Base-by-base conservation (phyloP, 2,797 vertebrate species). In the Gymnopithys bicolor region DNA sequence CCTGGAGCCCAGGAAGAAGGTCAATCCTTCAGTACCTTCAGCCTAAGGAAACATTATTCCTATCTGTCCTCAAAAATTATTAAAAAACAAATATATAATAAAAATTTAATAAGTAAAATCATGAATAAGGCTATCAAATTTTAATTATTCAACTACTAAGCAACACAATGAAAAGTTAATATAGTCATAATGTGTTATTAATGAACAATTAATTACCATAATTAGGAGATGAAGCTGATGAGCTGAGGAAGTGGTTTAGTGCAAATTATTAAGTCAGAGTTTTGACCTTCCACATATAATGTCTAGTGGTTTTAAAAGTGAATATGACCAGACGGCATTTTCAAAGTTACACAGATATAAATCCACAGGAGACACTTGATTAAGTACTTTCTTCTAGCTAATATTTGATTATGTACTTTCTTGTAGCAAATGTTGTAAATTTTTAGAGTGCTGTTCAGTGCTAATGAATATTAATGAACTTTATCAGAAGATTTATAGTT, bases 151-250 rank as follows among this genome's bases (percentile, higher is more conserved):
- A 1, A 79, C 60, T 74, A 70, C 39, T 74, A 68, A 76, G 21
- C 5, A 90, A 67, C 52, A 76, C 15, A 43, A 60, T 95, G 24
- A 90, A 96, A 97, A 66, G 37, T 90, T 92, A 85, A 87, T 83
- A 80, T 46, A 39, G 32, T 49, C 24, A 58, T 78, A 64, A 82
- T 87, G 56, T 4, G 16, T 52, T 90, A 87, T 92, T 90, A 90
- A 95, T 95, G 41, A 90, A 85, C 80, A 93, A 95, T 92, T 95
- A 93, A 84, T 94, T 93, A 52, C 46, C 87, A 30, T 69, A 92
- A 92, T 62, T 83, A 85, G 9, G 35, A 90, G 28, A 19, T 71
- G n/a, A 87, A 71, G 9, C 9, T 87, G 43, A 87, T 91, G 53
- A 90, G 33, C 23, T 60, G 41, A 87, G 67, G 89, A 94, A 94